phyloP scores from a whole-genome alignment of 1,140 invertebrate genomes.

The Anoplophora glabripennis region DNA sequence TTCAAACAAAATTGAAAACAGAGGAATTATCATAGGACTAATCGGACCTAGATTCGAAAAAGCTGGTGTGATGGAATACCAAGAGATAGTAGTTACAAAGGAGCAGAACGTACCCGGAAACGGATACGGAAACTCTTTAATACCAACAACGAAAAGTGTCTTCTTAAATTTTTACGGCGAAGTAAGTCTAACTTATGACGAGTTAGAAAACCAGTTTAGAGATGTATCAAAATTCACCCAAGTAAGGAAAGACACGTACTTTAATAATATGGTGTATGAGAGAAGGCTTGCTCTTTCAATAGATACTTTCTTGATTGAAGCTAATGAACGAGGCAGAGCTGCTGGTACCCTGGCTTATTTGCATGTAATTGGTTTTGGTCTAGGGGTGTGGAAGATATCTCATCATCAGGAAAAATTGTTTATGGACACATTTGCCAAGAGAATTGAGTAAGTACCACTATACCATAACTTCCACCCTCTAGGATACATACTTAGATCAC shows the following conservation, averaged over 20 bases:
- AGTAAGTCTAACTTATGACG: conserved; percentile 14
- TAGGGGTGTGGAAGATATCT: conserved; percentile 47
- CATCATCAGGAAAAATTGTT: conserved; percentile 46
- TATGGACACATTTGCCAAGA: conserved; percentile 44
- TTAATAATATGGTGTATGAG: conserved; percentile 51
- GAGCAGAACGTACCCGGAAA: conserved; percentile 53
- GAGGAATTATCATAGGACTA: conserved; percentile 42
- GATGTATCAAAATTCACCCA: neutral
- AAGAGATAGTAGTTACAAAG: conserved; percentile 54
- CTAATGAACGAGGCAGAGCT: conserved; percentile 48
- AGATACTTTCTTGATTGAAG: conserved; percentile 51
- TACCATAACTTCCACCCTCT: too few relatives aligned
- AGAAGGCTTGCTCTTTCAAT: conserved; percentile 49
- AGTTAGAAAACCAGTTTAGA: conserved; percentile 10
- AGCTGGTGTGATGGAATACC: conserved; percentile 55
- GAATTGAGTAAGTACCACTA: conserved; percentile 25
- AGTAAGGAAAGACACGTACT: conserved; percentile 21
- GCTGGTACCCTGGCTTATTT: conserved; percentile 51
- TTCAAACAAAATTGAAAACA: conserved; percentile 17
- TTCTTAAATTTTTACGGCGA: conserved; percentile 12
- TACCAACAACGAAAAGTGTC: conserved; percentile 10
- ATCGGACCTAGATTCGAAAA: conserved; percentile 54
- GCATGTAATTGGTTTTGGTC: conserved; percentile 51
- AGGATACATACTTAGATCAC: too few relatives aligned
- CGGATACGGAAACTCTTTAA: conserved; percentile 45